phyloP scores from a whole-genome alignment of 2,113 vertebrate species.

The Morone saxatilis region DNA sequence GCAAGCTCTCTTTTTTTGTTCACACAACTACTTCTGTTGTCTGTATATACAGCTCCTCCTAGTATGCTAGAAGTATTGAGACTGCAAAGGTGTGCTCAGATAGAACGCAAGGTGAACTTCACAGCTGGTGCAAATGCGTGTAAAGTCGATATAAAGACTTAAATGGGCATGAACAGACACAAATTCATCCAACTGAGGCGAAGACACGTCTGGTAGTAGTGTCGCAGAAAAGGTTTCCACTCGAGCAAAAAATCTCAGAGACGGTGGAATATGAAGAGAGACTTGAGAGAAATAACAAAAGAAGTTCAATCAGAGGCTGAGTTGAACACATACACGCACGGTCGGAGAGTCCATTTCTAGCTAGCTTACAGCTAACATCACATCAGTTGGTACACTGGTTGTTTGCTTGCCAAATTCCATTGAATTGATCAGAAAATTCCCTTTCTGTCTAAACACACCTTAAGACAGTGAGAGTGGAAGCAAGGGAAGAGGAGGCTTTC shows the following conservation, averaged over 20 bases:
- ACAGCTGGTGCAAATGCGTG: neutral
- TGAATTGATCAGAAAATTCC: neutral
- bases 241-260: neutral
- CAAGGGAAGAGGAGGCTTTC: constrained; percentile 10
- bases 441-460: constrained; percentile 16
- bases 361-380: constrained; percentile 1
- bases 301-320: neutral
- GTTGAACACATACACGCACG: neutral
- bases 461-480: neutral
- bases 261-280: neutral
- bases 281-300: neutral
- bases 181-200: neutral
- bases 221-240: neutral
- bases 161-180: neutral
- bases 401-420: neutral
- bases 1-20: neutral
- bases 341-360: neutral
- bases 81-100: constrained; percentile 12
- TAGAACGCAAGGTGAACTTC: neutral
- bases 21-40: neutral
- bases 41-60: neutral
- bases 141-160: neutral
- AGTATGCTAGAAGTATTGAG: neutral
- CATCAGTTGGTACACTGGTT: neutral
- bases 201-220: no score